A percentile compares a stretch with the other conserved stretches of the same genome.
Evolutionary conservation across 2,888 invertebrate species (phyloP).

Genomic region (Acleris emargana): DNA sequence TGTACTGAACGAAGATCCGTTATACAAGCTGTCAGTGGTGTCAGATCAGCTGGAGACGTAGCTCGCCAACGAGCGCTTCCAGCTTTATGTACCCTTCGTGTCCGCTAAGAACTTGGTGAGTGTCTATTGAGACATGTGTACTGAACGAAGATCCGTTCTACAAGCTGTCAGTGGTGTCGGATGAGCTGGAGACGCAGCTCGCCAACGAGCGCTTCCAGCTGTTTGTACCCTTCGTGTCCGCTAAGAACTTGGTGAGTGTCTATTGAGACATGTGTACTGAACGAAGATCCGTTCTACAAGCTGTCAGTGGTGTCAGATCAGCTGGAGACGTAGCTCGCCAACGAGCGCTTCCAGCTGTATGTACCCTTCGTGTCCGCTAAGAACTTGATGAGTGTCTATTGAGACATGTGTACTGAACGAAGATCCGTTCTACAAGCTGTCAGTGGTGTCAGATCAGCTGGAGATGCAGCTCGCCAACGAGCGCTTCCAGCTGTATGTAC

Average conservation of each 20-base stretch:
- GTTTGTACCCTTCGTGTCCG: slow-evolving; percentile 65
- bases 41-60: slow-evolving; percentile 72
- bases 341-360: slow-evolving; percentile 62
- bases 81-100: slow-evolving; percentile 64
- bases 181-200: slow-evolving; percentile 48
- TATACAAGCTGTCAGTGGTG: slow-evolving; percentile 85
- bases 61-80: slow-evolving; percentile 61
- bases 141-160: slow-evolving; percentile 38
- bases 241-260: slow-evolving; percentile 66
- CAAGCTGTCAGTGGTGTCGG: too few species aligned
- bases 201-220: slow-evolving; percentile 63
- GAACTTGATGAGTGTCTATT: slow-evolving; percentile 59
- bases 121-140: slow-evolving; percentile 4
- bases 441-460: too few species aligned
- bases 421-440: slow-evolving; percentile 35
- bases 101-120: slow-evolving; percentile 67
- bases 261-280: neutral
- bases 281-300: slow-evolving; percentile 85
- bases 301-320: slow-evolving; percentile 80
- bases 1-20: slow-evolving; percentile 73
- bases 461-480: slow-evolving; percentile 60
- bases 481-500: slow-evolving; percentile 65
- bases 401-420: slow-evolving; percentile 1
- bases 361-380: slow-evolving; percentile 66
- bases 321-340: slow-evolving; percentile 61